Evolutionary conservation across 2,797 vertebrate genomes (phyloP).

Genomic region (Helicolenus hilgendorfi): DNA sequence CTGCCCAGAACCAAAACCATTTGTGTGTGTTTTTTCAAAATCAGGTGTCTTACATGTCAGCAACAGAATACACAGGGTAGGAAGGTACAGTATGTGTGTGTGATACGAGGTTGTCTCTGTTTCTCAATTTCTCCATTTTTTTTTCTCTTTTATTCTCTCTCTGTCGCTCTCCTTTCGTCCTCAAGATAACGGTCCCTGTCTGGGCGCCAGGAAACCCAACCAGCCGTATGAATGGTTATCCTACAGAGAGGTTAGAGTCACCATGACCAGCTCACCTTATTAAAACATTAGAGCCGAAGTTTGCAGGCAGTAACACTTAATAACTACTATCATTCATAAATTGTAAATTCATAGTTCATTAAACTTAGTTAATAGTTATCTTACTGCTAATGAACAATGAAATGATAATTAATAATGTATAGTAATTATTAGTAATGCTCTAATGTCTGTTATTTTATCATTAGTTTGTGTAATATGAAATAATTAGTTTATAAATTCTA

Average conservation of each 20-base stretch:
- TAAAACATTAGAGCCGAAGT: neutral
- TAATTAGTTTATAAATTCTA: too few species aligned
- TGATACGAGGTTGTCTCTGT: neutral
- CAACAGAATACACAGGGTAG: neutral
- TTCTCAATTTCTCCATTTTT: neutral
- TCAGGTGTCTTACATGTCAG: neutral
- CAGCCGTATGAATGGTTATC: slow-evolving; percentile 96
- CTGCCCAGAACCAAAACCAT: neutral
- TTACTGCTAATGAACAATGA: too few species aligned
- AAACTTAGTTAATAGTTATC: too few species aligned
- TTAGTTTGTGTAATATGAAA: too few species aligned
- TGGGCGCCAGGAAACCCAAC: slow-evolving; percentile 95
- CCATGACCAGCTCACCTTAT: neutral
- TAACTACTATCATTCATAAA: too few species aligned
- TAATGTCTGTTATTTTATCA: too few species aligned
- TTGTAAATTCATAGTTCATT: too few species aligned
- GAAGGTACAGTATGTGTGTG: neutral
- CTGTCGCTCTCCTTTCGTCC: neutral
- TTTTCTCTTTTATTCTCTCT: neutral
- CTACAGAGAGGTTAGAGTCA: slow-evolving; percentile 93
- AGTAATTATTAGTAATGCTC: too few species aligned
- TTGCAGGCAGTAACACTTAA: neutral
- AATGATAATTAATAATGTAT: too few species aligned
- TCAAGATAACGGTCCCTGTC: slow-evolving; percentile 94
- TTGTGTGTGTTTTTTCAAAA: neutral